Evolutionary conservation across 1,140 invertebrate species (phyloP), one percentile per base, ranked within the genome.

Genomic region (Octopus sinensis): DNA sequence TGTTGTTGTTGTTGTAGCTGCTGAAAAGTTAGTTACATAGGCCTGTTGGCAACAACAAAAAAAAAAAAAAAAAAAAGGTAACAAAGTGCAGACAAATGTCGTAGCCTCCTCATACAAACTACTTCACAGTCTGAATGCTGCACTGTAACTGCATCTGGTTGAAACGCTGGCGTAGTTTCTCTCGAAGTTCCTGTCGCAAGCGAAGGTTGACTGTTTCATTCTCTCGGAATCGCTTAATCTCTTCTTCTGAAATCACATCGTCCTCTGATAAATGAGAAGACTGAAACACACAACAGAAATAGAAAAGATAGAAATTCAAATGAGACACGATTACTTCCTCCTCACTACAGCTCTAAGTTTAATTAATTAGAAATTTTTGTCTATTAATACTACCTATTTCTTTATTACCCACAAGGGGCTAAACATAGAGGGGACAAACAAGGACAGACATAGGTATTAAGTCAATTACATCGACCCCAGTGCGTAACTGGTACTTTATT

Each of bases 181-280:
- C 94, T 76, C 96, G 93, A 82, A 97, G 91, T 90, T 96, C 93
- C 86, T 94, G 93, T 80, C 96, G 93, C 91, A 96, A 94, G 86
- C 95, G 93, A 83, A 93, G 93, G 85, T 96, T 93, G 87, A 95
- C 93, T 84, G 90, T 91, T 89, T 94, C 93, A 85, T 94, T 93
- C 56, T 94, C 94, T 91, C 95, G 94, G 87, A 96, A 96, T 90
- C 93, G 93, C 90, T 94, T 91, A 76, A 97, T 94, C 90, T 96
- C 96, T 91, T 96, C 96, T 84, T 94, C 93, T 79, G 96, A 95
- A 92, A 97, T 96, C 85, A 94, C 93, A 83, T 95, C 95, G 54
- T 87, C 87, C 54, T 87, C 95, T 86, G 93, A 93, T 90, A 92
- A 93, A 84, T 85, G 86, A 51, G 85, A 83, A 86, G 93, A 92